phyloP scores from a whole-genome alignment of 2,113 vertebrate genomes.

The Engystomops pustulosus region DNA sequence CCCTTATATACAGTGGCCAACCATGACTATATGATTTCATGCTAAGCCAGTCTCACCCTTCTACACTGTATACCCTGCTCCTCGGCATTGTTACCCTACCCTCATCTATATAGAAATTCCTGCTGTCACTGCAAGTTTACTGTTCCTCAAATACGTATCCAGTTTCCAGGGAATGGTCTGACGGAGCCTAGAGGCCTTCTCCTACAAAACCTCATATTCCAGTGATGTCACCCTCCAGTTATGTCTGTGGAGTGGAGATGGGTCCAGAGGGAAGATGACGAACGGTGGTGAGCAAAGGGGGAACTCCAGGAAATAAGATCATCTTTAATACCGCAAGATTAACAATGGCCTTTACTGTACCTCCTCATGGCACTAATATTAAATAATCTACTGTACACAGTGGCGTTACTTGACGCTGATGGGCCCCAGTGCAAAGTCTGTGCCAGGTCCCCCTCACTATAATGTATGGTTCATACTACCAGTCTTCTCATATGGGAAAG shows the following conservation, averaged over 20 bases:
- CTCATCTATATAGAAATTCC: background rate
- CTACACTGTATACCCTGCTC: background rate
- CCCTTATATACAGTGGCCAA: too few relatives aligned
- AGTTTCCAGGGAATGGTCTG: slow-evolving; percentile 19
- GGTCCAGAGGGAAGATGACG: background rate
- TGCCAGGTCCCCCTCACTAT: too few relatives aligned
- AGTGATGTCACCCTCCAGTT: slow-evolving; percentile 35
- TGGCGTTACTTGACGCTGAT: too few relatives aligned
- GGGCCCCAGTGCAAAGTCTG: too few relatives aligned
- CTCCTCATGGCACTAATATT: background rate
- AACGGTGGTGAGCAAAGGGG: background rate
- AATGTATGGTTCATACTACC: too few relatives aligned
- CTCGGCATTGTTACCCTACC: background rate
- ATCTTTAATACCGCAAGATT: background rate
- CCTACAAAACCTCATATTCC: slow-evolving; percentile 25
- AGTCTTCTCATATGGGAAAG: too few relatives aligned
- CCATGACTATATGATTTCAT: too few relatives aligned
- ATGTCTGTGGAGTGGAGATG: slow-evolving; percentile 27
- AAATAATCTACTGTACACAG: too few relatives aligned
- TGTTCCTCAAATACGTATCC: slow-evolving; percentile 5
- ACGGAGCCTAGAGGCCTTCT: slow-evolving; percentile 4
- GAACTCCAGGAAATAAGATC: background rate
- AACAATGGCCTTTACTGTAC: background rate
- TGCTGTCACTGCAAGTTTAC: slow-evolving; percentile 20
- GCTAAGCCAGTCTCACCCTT: background rate